Conservation (phyloP, 2,888 invertebrate genomes). For the Lysandra coridon region DNA sequence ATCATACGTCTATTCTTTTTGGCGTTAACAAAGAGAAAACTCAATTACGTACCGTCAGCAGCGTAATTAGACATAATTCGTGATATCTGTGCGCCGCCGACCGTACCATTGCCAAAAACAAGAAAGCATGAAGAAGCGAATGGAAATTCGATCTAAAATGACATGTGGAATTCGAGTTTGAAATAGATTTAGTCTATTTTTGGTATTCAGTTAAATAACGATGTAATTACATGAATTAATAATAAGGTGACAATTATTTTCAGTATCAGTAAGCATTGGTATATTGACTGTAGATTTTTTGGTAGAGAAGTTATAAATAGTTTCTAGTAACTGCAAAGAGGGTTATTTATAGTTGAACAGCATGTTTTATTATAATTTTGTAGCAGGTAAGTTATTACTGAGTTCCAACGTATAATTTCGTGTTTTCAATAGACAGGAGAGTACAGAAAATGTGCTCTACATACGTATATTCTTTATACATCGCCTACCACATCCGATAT, state of each 20-base stretch:
- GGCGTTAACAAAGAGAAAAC: constrained; percentile 19
- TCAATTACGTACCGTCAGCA: constrained; percentile 9
- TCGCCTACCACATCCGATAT: constrained; percentile 64
- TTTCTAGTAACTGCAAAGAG: no score
- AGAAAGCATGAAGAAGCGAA: constrained; percentile 36
- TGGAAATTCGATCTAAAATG: not conserved
- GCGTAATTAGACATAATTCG: constrained; percentile 27
- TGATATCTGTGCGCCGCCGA: constrained; percentile 30
- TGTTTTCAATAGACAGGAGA: not conserved
- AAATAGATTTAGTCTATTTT: not conserved
- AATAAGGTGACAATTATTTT: not conserved
- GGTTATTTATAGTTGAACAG: no score
- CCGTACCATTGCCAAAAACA: constrained; percentile 34
- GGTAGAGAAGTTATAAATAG: no score
- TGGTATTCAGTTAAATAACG: not conserved
- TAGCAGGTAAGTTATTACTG: no score
- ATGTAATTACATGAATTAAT: not conserved
- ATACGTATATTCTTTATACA: not conserved
- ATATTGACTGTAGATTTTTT: no score
- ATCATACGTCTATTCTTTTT: constrained; percentile 12
- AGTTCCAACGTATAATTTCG: no score
- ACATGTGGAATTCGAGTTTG: not conserved
- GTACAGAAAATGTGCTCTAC: not conserved
- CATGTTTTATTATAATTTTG: no score
- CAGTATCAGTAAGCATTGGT: not conserved